Percentiles rank a stretch among this genome's conserved stretches.
These are phyloP conservation scores for Lacanobia oleracea DNA, from an alignment of 2,888 invertebrate species.

Conservation along the genomic window DNA sequence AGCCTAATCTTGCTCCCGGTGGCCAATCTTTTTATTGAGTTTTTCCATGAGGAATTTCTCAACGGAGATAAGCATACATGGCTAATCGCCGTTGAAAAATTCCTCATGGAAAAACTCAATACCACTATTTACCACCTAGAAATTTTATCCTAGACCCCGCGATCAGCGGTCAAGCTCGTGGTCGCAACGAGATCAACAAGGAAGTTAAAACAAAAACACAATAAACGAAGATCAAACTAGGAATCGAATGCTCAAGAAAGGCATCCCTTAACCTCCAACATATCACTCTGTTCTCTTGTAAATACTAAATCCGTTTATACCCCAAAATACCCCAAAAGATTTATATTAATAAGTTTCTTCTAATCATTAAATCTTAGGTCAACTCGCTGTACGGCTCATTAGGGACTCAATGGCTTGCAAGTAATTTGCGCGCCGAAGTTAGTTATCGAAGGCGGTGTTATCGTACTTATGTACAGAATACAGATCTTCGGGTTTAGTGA, in stretches of 20 bases:
- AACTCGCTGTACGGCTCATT: slow-evolving; percentile 51
- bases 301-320: background rate
- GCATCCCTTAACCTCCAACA: background rate
- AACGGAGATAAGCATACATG: too few relatives aligned
- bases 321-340: slow-evolving; percentile 33
- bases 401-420: slow-evolving; percentile 57
- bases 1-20: too few relatives aligned
- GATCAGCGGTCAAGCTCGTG: too few relatives aligned
- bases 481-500: background rate
- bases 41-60: too few relatives aligned
- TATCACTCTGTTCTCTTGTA: background rate
- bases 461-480: slow-evolving; percentile 6
- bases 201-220: background rate
- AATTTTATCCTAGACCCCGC: too few relatives aligned
- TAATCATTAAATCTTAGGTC: slow-evolving; percentile 53
- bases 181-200: too few relatives aligned
- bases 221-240: too few relatives aligned
- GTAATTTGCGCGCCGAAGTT: slow-evolving; percentile 56
- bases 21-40: too few relatives aligned
- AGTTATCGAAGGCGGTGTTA: slow-evolving; percentile 24
- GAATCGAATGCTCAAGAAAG: background rate
- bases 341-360: slow-evolving; percentile 32
- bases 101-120: too few relatives aligned
- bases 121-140: too few relatives aligned
- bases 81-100: too few relatives aligned